Evolutionary conservation across 2,797 vertebrate genomes (phyloP).

Genomic region (Sylvilagus floridanus): DNA sequence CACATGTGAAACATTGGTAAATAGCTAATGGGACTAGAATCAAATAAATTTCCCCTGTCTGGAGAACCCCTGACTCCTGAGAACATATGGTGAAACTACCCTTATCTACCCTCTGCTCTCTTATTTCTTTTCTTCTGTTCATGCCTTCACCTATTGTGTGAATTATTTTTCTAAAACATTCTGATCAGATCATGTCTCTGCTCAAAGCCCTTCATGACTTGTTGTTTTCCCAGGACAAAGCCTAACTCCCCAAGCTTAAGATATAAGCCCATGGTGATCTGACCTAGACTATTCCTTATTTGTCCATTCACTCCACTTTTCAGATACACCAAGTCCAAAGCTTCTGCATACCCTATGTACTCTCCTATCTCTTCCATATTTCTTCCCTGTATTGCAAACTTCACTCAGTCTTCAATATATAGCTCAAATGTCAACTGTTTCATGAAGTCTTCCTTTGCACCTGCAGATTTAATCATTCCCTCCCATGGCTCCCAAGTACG

Average conservation of each 20-base stretch:
- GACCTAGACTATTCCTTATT: background rate
- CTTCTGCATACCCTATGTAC: background rate
- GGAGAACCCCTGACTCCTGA: background rate
- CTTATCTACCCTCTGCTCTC: background rate
- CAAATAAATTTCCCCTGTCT: background rate
- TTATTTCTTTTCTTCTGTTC: background rate
- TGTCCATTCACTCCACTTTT: background rate
- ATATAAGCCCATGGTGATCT: background rate
- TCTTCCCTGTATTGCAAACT: slow-evolving; percentile 30
- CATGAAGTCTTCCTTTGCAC: slow-evolving; percentile 9
- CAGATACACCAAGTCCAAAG: slow-evolving; percentile 2
- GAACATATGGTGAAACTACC: background rate
- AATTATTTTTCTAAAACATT: slow-evolving; percentile 45
- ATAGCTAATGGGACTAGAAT: background rate
- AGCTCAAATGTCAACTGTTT: background rate
- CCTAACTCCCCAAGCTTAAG: background rate
- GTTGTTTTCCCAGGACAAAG: slow-evolving; percentile 26
- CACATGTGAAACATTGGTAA: background rate
- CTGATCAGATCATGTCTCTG: background rate
- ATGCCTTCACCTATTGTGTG: background rate
- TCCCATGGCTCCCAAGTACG: background rate
- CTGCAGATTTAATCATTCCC: background rate
- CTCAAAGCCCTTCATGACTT: background rate
- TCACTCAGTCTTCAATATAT: background rate
- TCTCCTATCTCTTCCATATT: background rate